Base-by-base conservation (phyloP, 1,140 invertebrate species). In the Hylyphantes graminicola region DNA sequence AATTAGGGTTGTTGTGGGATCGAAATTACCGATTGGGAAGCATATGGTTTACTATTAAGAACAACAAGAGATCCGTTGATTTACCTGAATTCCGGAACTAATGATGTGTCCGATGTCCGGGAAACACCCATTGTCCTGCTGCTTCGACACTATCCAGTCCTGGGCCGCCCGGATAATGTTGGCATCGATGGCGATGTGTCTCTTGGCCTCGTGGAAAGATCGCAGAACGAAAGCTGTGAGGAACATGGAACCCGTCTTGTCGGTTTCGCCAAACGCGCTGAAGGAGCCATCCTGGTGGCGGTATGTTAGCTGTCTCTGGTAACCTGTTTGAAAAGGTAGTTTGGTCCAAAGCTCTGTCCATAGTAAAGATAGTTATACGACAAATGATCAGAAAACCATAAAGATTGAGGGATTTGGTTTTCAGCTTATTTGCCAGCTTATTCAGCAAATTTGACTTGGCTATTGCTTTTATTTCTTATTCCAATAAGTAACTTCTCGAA, bases 161-260 rank as follows among this genome's bases (percentile, higher is more conserved):
- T 91, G 87, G 7, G 89, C 88, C 61, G 87, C 87, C 8, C 84
- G 80, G 2, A 92, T 68, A 57, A 91, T 88, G 11, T 88, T 86
- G 13, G 89, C 73, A 86, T 95, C 94, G n/a, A 96, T 91, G 80
- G 91, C 91, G 82, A 95, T 93, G 85, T 92, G 92, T 0, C 89
- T 87, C 50, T 90, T 90, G 1, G 94, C 93, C 86, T 94, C 92
- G 6, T 92, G 91, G 86, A 96, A 92, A 8, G 94, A 94, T 86
- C 93, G 93, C 0, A 96, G 90, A 12, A 95, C 93, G 89, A 96
- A 96, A 0, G 95, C 94, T 0, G 95, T 96, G 17, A 96, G 89
- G 93, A 95, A 96, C 59, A 94, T 94, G 15, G 94, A 96, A 0
- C 95, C 94, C 5, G 89, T 88, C 0, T 89, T 87, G 72, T 94